Conservation (phyloP, 2,888 invertebrate genomes). For the Cheilosia grossa region DNA sequence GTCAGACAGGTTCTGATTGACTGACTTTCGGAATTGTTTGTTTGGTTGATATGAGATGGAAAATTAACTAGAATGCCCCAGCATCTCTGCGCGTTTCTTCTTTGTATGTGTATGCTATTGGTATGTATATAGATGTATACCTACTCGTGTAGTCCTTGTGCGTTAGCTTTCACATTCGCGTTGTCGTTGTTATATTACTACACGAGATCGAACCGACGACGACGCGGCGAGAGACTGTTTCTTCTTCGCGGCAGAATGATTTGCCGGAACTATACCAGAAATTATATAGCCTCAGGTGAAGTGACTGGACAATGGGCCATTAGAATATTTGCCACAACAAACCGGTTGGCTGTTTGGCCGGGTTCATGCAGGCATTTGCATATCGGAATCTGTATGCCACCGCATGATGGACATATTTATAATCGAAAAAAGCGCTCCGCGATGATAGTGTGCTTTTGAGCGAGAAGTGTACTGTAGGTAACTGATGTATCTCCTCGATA, state of each 20-base stretch:
- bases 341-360: slow-evolving; percentile 55
- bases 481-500: too few species aligned
- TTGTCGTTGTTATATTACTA: slow-evolving; percentile 52
- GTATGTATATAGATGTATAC: not conserved
- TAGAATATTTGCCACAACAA: slow-evolving; percentile 69
- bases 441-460: too few species aligned
- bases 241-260: slow-evolving; percentile 67
- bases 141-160: slow-evolving; percentile 54
- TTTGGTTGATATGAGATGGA: slow-evolving; percentile 75
- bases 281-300: slow-evolving; percentile 74
- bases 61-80: slow-evolving; percentile 74
- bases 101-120: not conserved
- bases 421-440: slow-evolving; percentile 39
- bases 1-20: slow-evolving; percentile 76
- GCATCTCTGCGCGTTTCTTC: slow-evolving; percentile 26
- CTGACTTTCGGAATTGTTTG: slow-evolving; percentile 77
- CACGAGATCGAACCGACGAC: slow-evolving; percentile 26
- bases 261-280: slow-evolving; percentile 74
- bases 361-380: slow-evolving; percentile 44
- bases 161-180: slow-evolving; percentile 67
- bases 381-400: slow-evolving; percentile 70
- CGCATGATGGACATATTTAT: slow-evolving; percentile 74
- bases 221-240: slow-evolving; percentile 36
- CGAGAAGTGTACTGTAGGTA: too few species aligned
- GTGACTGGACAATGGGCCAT: slow-evolving; percentile 75